Percentiles rank a stretch among this genome's conserved stretches.
Conservation (phyloP, 2,113 vertebrate genomes). For the Rhinogobius similis region DNA sequence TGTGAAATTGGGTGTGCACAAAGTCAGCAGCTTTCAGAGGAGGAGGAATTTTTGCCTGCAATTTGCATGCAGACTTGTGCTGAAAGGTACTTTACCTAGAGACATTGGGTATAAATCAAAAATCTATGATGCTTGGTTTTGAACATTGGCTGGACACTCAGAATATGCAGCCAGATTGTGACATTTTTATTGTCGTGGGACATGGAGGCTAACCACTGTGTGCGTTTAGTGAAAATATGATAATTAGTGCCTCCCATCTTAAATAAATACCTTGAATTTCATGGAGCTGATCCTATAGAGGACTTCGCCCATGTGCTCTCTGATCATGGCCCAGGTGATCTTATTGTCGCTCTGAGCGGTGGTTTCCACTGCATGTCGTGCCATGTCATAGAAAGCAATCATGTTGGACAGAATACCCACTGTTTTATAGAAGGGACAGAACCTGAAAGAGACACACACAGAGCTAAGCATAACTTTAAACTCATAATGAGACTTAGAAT, state of each 20-base stretch:
- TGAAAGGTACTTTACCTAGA: background rate
- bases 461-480: background rate
- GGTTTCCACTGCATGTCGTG: slow-evolving; percentile 94
- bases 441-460: slow-evolving; percentile 74
- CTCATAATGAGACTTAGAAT: background rate
- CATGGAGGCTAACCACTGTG: background rate
- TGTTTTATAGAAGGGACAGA: slow-evolving; percentile 98
- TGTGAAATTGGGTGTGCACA: background rate
- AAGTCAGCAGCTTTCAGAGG: no score
- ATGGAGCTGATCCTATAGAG: slow-evolving; percentile 94
- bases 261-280: slow-evolving; percentile 93
- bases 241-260: background rate
- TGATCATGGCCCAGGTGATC: slow-evolving; percentile 98
- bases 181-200: background rate
- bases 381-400: slow-evolving; percentile 97
- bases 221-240: background rate
- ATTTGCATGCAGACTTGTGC: background rate
- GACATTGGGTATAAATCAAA: no score
- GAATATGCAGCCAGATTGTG: slow-evolving; percentile 2
- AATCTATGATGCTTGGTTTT: background rate
- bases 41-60: background rate
- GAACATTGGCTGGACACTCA: background rate
- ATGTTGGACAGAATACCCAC: slow-evolving; percentile 96
- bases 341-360: slow-evolving; percentile 97
- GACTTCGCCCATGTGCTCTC: slow-evolving; percentile 94